Conservation (phyloP, 1,140 invertebrate species). For the Plutomurus gul region DNA sequence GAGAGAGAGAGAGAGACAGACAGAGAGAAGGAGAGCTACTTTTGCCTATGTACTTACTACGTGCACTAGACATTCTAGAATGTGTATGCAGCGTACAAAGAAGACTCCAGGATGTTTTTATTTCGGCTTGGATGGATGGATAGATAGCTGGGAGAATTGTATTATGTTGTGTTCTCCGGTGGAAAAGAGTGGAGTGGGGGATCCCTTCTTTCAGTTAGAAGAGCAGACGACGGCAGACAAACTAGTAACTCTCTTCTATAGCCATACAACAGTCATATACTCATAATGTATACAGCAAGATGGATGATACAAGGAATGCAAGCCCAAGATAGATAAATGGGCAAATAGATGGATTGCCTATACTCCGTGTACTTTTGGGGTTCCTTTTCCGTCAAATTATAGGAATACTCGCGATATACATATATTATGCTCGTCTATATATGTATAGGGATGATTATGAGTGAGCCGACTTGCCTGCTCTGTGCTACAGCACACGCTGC, state of each 20-base stretch:
- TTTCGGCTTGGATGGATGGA: constrained; percentile 39
- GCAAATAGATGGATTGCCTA: constrained; percentile 20
- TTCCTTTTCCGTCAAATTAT: too few species aligned
- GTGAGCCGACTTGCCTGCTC: neutral
- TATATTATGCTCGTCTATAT: neutral
- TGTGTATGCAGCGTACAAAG: neutral
- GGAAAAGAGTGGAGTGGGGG: neutral
- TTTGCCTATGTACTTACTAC: too few species aligned
- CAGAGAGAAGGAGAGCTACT: too few species aligned
- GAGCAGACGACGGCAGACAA: neutral
- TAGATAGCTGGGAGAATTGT: constrained; percentile 38
- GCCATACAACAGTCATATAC: neutral
- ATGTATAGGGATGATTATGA: constrained; percentile 13
- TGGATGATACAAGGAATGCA: constrained; percentile 19
- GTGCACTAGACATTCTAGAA: neutral
- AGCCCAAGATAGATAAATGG: constrained; percentile 21
- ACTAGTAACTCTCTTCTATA: neutral
- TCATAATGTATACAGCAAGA: neutral
- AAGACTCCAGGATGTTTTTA: constrained; percentile 38
- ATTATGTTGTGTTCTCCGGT: neutral
- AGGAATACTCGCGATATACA: neutral
- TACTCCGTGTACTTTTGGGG: too few species aligned
- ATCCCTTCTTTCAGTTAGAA: neutral
- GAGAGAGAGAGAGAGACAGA: neutral
- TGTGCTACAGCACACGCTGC: neutral